Percentiles rank a stretch among this genome's conserved stretches.
Conservation (phyloP, 2,113 vertebrate species). For the Osmerus eperlanus region DNA sequence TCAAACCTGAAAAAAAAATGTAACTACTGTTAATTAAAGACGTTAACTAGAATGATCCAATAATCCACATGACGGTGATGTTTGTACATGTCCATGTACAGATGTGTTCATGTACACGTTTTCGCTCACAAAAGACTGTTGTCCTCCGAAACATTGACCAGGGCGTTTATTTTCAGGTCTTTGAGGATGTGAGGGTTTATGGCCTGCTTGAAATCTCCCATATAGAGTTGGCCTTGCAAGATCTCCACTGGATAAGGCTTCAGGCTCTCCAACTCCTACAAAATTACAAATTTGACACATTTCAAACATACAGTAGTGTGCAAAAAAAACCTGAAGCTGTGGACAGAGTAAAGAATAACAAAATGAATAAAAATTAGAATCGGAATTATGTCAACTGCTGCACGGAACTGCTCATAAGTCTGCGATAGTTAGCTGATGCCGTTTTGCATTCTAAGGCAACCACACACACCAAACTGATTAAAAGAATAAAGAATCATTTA, state of each 20-base stretch:
- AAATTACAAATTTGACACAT: neutral
- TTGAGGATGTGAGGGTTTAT: slow-evolving; percentile 68
- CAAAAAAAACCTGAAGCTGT: too few relatives aligned
- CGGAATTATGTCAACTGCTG: too few relatives aligned
- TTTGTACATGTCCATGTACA: neutral
- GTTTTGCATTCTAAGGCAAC: too few relatives aligned
- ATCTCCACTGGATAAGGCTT: slow-evolving; percentile 83
- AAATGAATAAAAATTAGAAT: too few relatives aligned
- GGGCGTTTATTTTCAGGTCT: slow-evolving; percentile 79
- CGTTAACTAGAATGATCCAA: neutral
- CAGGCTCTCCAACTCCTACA: slow-evolving; percentile 82
- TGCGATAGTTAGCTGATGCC: too few relatives aligned
- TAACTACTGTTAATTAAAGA: neutral
- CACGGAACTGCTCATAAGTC: too few relatives aligned
- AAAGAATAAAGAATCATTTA: too few relatives aligned
- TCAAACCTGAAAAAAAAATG: slow-evolving; percentile 24
- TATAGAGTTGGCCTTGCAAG: slow-evolving; percentile 73
- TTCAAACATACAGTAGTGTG: neutral
- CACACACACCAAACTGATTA: too few relatives aligned
- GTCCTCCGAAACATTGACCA: slow-evolving; percentile 75
- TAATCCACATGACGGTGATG: neutral
- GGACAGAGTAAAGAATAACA: too few relatives aligned
- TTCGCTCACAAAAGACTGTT: slow-evolving; percentile 67
- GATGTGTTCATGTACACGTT: neutral
- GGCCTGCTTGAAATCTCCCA: slow-evolving; percentile 79